Evolutionary conservation across 2,797 vertebrate genomes (phyloP).

Genomic region (Miichthys miiuy): DNA sequence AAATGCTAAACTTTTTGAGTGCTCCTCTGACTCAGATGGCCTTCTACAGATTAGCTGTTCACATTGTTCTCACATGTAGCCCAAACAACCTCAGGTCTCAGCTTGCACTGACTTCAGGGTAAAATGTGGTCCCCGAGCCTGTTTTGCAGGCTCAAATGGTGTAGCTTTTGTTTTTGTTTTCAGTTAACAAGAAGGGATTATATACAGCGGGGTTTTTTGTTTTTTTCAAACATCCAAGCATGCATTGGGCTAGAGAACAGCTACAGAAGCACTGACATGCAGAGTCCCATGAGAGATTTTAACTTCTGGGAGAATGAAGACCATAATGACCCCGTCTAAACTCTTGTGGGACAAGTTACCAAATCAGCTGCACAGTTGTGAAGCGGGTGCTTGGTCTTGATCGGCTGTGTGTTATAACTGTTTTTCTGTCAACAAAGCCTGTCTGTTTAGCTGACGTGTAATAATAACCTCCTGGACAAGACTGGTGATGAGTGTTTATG

Average conservation of each 20-base stretch:
- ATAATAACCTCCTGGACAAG: neutral
- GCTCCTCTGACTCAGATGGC: neutral
- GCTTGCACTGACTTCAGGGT: conserved; percentile 25
- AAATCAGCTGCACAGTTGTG: neutral
- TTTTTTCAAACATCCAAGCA: neutral
- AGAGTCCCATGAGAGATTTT: neutral
- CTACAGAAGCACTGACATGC: neutral
- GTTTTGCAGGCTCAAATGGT: conserved; percentile 44
- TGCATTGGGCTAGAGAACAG: neutral
- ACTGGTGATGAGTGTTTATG: neutral
- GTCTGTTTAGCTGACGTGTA: neutral
- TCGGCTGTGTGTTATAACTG: neutral
- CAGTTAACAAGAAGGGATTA: neutral
- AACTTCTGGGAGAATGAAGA: neutral
- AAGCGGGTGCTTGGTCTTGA: neutral
- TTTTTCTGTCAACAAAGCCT: conserved; percentile 3
- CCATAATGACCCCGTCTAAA: neutral
- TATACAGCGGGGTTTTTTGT: too few relatives aligned
- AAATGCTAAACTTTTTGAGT: neutral
- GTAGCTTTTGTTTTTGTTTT: neutral
- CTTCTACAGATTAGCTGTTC: conserved; percentile 11
- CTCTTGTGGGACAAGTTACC: neutral
- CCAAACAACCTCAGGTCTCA: conserved; percentile 41
- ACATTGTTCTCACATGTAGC: conserved; percentile 34
- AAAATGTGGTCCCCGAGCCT: conserved; percentile 44